Conservation (phyloP, 30 jellyfish, hydroid and myxozoan species). For the Pseudorhiza aurosa region DNA sequence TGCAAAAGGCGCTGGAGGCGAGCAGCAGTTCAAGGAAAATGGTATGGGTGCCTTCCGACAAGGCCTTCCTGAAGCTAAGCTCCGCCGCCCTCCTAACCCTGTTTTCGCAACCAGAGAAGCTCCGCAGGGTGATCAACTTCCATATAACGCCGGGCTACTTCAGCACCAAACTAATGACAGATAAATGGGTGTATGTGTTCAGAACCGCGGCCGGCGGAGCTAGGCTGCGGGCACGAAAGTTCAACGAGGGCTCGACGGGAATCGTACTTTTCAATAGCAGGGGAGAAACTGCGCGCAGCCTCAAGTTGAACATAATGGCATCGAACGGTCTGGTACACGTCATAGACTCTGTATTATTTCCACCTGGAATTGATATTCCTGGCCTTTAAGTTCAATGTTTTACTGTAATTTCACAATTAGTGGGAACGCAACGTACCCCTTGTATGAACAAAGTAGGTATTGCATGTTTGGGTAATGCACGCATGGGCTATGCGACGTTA, state of each 20-base stretch:
- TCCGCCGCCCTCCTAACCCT: constrained; percentile 10
- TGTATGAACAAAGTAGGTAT: no score
- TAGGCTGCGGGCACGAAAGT: constrained; percentile 39
- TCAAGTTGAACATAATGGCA: constrained; percentile 29
- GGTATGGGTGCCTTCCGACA: constrained; percentile 58
- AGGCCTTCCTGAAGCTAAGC: constrained; percentile 32
- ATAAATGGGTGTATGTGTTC: constrained; percentile 59
- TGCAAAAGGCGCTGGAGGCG: constrained; percentile 13
- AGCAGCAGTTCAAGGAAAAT: constrained; percentile 11
- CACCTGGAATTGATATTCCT: constrained; percentile 47
- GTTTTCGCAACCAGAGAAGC: constrained; percentile 5
- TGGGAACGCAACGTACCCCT: neutral
- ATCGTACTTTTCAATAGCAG: neutral
- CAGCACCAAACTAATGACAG: constrained; percentile 61
- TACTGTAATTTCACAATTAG: neutral
- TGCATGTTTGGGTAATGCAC: no score
- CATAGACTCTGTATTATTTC: constrained; percentile 48
- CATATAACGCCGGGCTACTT: constrained; percentile 76
- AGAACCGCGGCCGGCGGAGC: constrained; percentile 19
- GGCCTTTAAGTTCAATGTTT: neutral
- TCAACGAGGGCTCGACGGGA: constrained; percentile 32
- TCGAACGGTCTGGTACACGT: constrained; percentile 48
- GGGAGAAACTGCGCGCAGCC: constrained; percentile 38
- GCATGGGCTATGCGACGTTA: no score
- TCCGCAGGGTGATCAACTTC: constrained; percentile 33